Percentiles rank a stretch among this genome's conserved stretches.
These are phyloP conservation scores for Notocelia uddmanniana DNA, from an alignment of 2,888 invertebrate species.

Conservation along the genomic window DNA sequence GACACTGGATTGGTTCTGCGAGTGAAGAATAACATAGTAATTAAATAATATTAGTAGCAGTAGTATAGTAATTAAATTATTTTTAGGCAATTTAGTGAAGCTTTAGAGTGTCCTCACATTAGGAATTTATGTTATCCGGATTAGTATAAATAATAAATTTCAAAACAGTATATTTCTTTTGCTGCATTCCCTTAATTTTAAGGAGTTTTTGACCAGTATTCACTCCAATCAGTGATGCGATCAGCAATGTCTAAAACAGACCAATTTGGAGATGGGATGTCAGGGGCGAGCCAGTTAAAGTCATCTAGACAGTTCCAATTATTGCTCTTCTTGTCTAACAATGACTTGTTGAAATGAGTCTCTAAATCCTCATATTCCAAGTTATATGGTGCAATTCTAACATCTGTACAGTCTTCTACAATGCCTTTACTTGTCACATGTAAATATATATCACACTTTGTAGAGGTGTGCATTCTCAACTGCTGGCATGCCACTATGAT, in stretches of 20 bases:
- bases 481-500: conserved; percentile 97
- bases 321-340: conserved; percentile 89
- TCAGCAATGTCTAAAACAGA: conserved; percentile 79
- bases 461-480: conserved; percentile 94
- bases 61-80: too few species aligned
- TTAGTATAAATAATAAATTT: conserved; percentile 1
- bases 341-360: conserved; percentile 90
- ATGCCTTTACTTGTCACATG: conserved; percentile 98
- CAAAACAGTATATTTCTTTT: not conserved
- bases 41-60: too few species aligned
- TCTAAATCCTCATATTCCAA: conserved; percentile 91
- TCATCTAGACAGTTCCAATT: conserved; percentile 96
- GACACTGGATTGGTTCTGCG: not conserved
- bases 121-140: conserved; percentile 8
- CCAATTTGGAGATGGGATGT: conserved; percentile 95
- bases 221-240: conserved; percentile 73
- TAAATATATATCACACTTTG: conserved; percentile 92
- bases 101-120: not conserved
- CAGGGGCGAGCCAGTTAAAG: conserved; percentile 97
- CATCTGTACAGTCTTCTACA: conserved; percentile 94
- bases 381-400: conserved; percentile 94
- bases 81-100: conserved; percentile 12
- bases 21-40: conserved; percentile 5
- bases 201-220: conserved; percentile 71
- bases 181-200: conserved; percentile 51